These are phyloP conservation scores for Diplodus sargus DNA, from an alignment of 2,797 vertebrate genomes.

Conservation along the genomic window DNA sequence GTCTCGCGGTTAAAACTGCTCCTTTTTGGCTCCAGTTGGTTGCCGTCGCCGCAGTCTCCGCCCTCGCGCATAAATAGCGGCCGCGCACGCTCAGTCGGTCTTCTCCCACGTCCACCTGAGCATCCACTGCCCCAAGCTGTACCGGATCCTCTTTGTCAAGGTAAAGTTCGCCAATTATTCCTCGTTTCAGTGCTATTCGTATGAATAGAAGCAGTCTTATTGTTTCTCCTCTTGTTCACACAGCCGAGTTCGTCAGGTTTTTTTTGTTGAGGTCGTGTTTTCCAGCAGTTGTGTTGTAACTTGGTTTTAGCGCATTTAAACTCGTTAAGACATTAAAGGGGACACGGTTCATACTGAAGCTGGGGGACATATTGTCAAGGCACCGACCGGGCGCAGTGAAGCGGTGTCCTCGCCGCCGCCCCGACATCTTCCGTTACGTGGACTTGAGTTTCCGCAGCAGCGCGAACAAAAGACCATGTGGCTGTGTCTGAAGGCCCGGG, in stretches of 20 bases:
- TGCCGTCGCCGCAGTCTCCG: conserved; percentile 36
- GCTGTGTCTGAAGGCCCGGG: conserved; percentile 24
- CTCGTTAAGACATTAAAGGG: accelerated
- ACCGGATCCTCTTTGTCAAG: conserved; percentile 18
- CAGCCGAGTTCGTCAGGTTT: accelerated
- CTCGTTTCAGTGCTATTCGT: accelerated
- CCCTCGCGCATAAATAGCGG: conserved; percentile 23
- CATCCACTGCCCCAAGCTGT: accelerated
- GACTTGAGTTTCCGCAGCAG: neutral
- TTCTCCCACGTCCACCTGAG: conserved; percentile 43
- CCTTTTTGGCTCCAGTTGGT: conserved; percentile 19
- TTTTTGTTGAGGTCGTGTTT: neutral
- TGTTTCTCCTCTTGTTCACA: accelerated
- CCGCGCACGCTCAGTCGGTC: neutral
- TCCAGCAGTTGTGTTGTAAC: neutral
- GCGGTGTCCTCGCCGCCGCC: neutral
- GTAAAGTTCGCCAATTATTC: neutral
- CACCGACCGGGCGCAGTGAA: neutral
- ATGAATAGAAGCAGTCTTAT: accelerated
- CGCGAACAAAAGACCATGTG: conserved; percentile 64
- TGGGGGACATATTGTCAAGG: accelerated
- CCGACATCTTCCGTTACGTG: accelerated
- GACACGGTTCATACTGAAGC: too few relatives aligned
- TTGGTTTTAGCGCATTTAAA: neutral
- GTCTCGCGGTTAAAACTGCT: neutral